phyloP scores from a whole-genome alignment of 2,797 vertebrate species.

The Yasuhikotakia modesta region DNA sequence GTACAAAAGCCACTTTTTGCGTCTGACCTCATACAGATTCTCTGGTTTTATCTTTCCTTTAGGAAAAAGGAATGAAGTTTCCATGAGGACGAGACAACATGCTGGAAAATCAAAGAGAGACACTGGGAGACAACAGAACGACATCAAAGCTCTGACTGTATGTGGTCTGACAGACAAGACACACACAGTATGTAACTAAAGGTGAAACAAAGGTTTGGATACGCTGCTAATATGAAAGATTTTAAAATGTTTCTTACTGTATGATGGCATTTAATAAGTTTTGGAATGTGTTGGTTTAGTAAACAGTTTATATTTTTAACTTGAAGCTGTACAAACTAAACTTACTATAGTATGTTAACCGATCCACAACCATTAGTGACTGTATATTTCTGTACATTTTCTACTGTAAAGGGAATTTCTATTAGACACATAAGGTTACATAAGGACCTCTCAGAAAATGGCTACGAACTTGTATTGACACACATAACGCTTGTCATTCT shows the following conservation, averaged over 20 bases:
- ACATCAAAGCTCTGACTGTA: background rate
- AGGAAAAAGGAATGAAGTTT: constrained; percentile 23
- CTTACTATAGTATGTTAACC: too few relatives aligned
- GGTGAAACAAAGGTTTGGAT: background rate
- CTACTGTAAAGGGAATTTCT: too few relatives aligned
- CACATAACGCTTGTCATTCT: too few relatives aligned
- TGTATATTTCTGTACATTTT: too few relatives aligned
- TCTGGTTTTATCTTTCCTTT: constrained; percentile 43
- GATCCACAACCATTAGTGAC: too few relatives aligned
- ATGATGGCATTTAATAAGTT: background rate
- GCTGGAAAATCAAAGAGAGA: constrained; percentile 21
- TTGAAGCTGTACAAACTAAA: too few relatives aligned
- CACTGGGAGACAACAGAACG: background rate
- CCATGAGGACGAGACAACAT: background rate
- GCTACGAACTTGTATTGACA: too few relatives aligned
- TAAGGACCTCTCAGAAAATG: too few relatives aligned
- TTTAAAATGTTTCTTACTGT: background rate
- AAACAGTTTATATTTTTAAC: too few relatives aligned
- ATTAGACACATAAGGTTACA: too few relatives aligned
- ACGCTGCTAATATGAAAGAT: background rate
- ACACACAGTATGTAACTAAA: background rate
- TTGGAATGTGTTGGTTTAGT: too few relatives aligned
- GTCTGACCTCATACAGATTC: constrained; percentile 10
- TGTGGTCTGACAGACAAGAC: background rate
- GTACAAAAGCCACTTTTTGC: constrained; percentile 27